Percentiles rank a stretch among this genome's conserved stretches.
Evolutionary conservation across 1,140 invertebrate genomes (phyloP).

Genomic region (Diorhabda carinulata): DNA sequence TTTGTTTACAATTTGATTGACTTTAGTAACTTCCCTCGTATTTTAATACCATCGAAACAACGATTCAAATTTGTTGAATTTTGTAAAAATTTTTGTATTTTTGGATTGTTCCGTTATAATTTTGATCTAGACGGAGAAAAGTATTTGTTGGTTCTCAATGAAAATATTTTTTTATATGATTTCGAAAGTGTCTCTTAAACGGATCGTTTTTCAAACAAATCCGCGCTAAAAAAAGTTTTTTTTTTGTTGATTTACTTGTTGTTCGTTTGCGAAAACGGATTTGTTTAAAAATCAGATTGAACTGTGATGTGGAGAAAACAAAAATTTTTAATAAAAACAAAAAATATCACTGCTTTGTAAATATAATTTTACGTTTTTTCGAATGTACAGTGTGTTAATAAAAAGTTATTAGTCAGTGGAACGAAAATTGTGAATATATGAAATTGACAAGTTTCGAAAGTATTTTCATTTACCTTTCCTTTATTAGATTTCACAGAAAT

Average conservation of each 20-base stretch:
- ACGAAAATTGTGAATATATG: slow-evolving; percentile 49
- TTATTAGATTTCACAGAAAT: too few species aligned
- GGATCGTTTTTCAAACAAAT: slow-evolving; percentile 22
- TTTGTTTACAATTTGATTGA: too few species aligned
- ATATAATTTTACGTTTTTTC: slow-evolving; percentile 45
- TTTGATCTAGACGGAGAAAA: too few species aligned
- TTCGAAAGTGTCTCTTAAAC: slow-evolving; percentile 3
- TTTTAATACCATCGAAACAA: too few species aligned
- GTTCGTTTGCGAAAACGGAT: slow-evolving; percentile 17
- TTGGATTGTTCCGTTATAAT: too few species aligned
- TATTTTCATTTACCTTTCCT: slow-evolving; percentile 19
- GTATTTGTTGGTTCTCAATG: too few species aligned
- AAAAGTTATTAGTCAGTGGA: slow-evolving; percentile 47
- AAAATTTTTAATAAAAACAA: slow-evolving; percentile 1
- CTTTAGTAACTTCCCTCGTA: too few species aligned
- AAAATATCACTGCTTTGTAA: slow-evolving; percentile 40
- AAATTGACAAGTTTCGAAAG: slow-evolving; percentile 45
- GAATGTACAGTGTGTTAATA: slow-evolving; percentile 48
- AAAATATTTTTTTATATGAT: neutral
- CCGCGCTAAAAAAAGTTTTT: neutral
- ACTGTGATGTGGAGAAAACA: slow-evolving; percentile 25
- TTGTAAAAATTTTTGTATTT: too few species aligned
- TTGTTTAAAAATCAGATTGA: slow-evolving; percentile 22
- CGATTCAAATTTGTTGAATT: too few species aligned
- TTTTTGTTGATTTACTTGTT: slow-evolving; percentile 19